phyloP scores from a whole-genome alignment of 2,113 vertebrate genomes.

The Perca schrenkii region DNA sequence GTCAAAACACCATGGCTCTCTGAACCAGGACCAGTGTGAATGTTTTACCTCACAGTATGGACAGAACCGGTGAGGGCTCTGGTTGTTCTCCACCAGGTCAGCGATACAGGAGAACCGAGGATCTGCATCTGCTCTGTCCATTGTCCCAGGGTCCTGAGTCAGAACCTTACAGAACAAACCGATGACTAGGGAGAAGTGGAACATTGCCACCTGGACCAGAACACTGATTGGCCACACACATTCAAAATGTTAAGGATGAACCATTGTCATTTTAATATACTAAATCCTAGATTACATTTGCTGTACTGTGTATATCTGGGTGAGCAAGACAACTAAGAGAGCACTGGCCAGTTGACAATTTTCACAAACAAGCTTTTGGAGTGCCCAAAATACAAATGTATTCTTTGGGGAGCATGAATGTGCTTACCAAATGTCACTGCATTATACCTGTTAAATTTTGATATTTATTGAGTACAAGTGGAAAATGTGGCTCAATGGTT shows the following conservation, averaged over 20 bases:
- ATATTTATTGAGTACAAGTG: background rate
- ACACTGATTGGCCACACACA: constrained; percentile 74
- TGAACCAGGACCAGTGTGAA: background rate
- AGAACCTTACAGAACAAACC: constrained; percentile 83
- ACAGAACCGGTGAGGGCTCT: constrained; percentile 83
- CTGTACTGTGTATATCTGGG: background rate
- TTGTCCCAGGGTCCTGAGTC: constrained; percentile 79
- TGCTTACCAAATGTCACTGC: too few species aligned
- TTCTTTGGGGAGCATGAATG: too few species aligned
- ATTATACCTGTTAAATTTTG: too few species aligned
- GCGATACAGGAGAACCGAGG: constrained; percentile 79
- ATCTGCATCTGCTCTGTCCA: constrained; percentile 73
- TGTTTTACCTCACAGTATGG: constrained; percentile 86
- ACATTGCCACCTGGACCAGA: constrained; percentile 77
- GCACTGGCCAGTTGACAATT: background rate
- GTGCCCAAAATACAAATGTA: too few species aligned
- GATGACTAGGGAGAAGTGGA: constrained; percentile 79
- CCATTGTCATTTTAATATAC: background rate
- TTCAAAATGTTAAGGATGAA: constrained; percentile 79
- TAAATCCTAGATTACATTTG: background rate
- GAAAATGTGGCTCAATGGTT: background rate
- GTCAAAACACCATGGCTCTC: too few species aligned
- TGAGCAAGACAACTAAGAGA: background rate
- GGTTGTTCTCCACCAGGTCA: constrained; percentile 82
- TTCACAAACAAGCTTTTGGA: too few species aligned